Percentiles rank a stretch among this genome's conserved stretches.
These are phyloP conservation scores for Aphidoletes aphidimyza DNA, from an alignment of 2,888 invertebrate genomes.

Conservation along the genomic window DNA sequence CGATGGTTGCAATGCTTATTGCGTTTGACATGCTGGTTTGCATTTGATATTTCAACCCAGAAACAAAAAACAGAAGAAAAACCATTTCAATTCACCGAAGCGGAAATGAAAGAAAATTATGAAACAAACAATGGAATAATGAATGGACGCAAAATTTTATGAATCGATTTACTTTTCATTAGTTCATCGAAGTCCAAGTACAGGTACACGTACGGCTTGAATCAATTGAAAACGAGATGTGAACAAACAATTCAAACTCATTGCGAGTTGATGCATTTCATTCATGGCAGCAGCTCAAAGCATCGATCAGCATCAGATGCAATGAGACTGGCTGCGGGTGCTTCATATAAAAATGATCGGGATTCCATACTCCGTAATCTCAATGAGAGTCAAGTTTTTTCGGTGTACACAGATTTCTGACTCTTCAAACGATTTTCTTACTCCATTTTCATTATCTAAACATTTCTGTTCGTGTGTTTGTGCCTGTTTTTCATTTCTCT, in stretches of 20 bases:
- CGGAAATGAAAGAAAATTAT: constrained; percentile 42
- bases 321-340: no score
- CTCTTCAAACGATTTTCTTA: neutral
- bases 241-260: neutral
- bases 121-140: neutral
- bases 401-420: no score
- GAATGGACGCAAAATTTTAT: constrained; percentile 28
- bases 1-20: neutral
- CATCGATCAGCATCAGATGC: no score
- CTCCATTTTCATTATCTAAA: neutral
- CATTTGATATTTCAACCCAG: neutral
- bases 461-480: neutral
- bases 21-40: neutral
- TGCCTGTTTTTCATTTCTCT: neutral
- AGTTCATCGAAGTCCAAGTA: neutral
- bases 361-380: no score
- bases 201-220: neutral
- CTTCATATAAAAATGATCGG: no score
- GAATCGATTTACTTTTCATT: neutral
- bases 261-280: constrained; percentile 11
- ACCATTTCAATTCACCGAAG: neutral
- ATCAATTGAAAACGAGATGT: neutral
- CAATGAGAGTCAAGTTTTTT: no score
- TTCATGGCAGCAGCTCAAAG: no score
- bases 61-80: no score